These are phyloP conservation scores for Drosophila novamexicana DNA, from an alignment of 1,140 invertebrate species.

Conservation along the genomic window DNA sequence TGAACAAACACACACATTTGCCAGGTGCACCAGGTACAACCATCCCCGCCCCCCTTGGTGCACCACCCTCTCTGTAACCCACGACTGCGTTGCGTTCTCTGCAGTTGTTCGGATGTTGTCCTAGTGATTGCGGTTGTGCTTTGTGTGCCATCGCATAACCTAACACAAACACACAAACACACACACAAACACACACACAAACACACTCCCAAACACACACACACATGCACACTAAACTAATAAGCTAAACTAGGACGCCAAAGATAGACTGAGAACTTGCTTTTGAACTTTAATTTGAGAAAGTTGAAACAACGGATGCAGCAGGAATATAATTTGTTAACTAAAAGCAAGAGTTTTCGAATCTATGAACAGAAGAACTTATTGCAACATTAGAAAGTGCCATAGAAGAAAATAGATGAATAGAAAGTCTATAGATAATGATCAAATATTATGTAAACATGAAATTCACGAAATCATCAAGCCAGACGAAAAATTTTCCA, in stretches of 20 bases:
- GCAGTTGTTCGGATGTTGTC: constrained; percentile 36
- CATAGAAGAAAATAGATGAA: too few species aligned
- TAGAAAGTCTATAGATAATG: too few species aligned
- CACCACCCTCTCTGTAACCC: not conserved
- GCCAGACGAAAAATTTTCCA: too few species aligned
- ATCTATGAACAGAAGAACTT: too few species aligned
- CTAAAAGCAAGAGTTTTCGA: too few species aligned
- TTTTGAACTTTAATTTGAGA: constrained; percentile 6
- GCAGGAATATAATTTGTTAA: not conserved
- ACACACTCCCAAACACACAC: not conserved
- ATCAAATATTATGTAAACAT: too few species aligned
- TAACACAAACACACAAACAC: constrained; percentile 3
- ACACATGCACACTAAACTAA: constrained; percentile 33
- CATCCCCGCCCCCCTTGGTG: too few species aligned
- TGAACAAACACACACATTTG: constrained; percentile 49
- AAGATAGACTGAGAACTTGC: not conserved
- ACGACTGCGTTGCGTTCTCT: constrained; percentile 17
- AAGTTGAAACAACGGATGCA: too few species aligned
- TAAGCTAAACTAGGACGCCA: constrained; percentile 34
- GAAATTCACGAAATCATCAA: too few species aligned
- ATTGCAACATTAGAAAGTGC: too few species aligned
- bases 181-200: not conserved
- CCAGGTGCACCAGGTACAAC: not conserved
- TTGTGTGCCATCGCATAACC: constrained; percentile 23
- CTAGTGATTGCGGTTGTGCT: constrained; percentile 31